phyloP scores from a whole-genome alignment of 2,797 vertebrate species.

The Scyliorhinus canicula region DNA sequence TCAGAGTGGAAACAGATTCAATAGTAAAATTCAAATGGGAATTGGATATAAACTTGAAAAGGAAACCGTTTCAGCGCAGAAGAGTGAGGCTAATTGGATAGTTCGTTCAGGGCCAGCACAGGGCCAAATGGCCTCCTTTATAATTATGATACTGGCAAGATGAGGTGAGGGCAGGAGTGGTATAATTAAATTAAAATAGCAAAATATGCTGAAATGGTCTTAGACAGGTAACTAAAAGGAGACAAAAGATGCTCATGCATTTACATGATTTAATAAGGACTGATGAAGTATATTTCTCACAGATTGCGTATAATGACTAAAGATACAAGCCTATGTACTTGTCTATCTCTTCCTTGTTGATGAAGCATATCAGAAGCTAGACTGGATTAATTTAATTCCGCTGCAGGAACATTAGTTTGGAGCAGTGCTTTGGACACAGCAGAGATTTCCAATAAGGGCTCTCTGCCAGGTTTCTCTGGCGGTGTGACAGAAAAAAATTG shows the following conservation, averaged over 20 bases:
- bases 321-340: neutral
- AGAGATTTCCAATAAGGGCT: neutral
- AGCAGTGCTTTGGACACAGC: neutral
- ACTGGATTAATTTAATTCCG: neutral
- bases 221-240: neutral
- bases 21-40: neutral
- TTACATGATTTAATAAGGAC: neutral
- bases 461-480: neutral
- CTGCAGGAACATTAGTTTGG: neutral
- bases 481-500: neutral
- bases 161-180: neutral
- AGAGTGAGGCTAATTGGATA: neutral
- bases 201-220: neutral
- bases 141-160: neutral
- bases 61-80: neutral
- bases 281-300: neutral
- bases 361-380: neutral
- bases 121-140: neutral
- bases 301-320: neutral
- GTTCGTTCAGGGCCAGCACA: neutral
- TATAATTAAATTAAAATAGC: neutral
- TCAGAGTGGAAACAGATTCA: neutral
- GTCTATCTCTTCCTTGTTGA: neutral
- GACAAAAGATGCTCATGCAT: neutral
- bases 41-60: neutral